Evolutionary conservation across 2,797 vertebrate species (phyloP).

Genomic region (Staurois parvus): DNA sequence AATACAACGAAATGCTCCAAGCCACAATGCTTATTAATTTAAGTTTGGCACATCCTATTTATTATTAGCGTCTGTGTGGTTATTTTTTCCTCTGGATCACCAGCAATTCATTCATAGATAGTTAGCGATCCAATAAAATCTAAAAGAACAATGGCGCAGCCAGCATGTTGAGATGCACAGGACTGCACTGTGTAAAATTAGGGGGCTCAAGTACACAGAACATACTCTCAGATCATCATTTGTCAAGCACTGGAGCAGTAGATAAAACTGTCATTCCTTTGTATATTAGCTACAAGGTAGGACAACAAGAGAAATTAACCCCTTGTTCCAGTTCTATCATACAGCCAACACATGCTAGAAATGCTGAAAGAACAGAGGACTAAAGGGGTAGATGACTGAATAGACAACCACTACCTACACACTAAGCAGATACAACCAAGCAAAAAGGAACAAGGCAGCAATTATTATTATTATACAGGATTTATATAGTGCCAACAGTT

Average conservation of each 20-base stretch:
- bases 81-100: background rate
- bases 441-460: background rate
- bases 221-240: background rate
- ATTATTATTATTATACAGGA: no score
- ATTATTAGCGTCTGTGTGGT: background rate
- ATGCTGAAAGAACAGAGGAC: slow-evolving; percentile 1
- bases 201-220: background rate
- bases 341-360: background rate
- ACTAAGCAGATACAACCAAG: background rate
- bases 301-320: background rate
- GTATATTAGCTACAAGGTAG: background rate
- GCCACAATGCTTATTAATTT: background rate
- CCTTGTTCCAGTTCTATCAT: background rate
- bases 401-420: slow-evolving; percentile 11
- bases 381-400: slow-evolving; percentile 26
- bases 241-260: background rate
- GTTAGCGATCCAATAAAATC: background rate
- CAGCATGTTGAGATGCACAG: background rate
- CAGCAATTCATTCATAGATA: background rate
- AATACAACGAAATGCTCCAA: background rate
- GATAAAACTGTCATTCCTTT: no score
- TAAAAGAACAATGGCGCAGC: background rate
- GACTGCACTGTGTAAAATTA: background rate
- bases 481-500: no score
- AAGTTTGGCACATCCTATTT: background rate